These are phyloP conservation scores for Plotosus lineatus DNA, from an alignment of 2,113 vertebrate genomes.

Conservation along the genomic window DNA sequence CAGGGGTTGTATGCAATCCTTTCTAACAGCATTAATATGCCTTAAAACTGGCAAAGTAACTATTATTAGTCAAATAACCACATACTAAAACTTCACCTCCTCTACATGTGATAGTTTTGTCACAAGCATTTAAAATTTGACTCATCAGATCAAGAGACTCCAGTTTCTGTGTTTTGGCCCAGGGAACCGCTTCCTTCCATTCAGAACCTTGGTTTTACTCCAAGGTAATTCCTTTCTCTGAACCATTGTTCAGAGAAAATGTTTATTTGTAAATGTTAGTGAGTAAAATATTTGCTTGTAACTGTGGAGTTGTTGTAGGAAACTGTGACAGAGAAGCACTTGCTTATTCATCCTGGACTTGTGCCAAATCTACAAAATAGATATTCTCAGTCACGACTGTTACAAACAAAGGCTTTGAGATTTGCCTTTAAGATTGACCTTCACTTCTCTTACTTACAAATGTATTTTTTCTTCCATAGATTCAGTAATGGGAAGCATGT, in stretches of 20 bases:
- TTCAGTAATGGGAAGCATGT: not conserved
- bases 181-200: not conserved
- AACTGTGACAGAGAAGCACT: not conserved
- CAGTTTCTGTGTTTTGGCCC: not conserved
- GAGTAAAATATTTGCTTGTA: not conserved
- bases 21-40: no score
- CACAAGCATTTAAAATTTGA: not conserved
- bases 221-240: not conserved
- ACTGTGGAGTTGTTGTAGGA: not conserved
- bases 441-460: not conserved
- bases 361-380: not conserved
- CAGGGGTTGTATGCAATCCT: no score
- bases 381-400: not conserved
- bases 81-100: not conserved
- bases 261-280: not conserved
- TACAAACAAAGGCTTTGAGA: not conserved
- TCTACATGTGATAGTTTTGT: not conserved
- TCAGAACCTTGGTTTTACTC: not conserved
- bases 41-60: no score
- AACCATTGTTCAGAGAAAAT: no score
- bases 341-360: not conserved
- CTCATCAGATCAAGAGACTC: not conserved
- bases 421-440: not conserved
- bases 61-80: not conserved
- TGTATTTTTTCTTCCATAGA: not conserved